Evolutionary conservation across 2,888 invertebrate genomes (phyloP).

Genomic region (Hydrotaea diabolus): DNA sequence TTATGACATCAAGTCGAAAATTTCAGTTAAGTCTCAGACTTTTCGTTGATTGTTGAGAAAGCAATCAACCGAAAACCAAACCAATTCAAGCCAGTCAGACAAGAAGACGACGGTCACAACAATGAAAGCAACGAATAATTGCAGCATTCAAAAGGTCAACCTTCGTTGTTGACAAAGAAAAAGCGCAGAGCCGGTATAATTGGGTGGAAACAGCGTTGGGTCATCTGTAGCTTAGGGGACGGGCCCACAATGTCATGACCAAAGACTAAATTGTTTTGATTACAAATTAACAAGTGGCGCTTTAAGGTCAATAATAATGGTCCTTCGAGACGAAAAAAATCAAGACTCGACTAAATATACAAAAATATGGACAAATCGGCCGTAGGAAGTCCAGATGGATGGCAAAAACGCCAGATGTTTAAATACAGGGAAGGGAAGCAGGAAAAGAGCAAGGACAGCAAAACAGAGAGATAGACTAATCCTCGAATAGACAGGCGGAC

Average conservation of each 20-base stretch:
- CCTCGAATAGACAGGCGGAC: too few species aligned
- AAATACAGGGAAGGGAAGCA: too few species aligned
- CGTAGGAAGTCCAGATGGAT: too few species aligned
- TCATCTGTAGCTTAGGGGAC: neutral
- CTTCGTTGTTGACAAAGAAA: neutral
- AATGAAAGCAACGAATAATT: neutral
- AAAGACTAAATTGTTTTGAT: too few species aligned
- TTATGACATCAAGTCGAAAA: neutral
- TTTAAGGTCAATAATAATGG: neutral
- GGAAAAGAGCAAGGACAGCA: too few species aligned
- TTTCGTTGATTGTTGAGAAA: neutral
- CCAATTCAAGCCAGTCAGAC: neutral
- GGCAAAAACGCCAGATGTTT: too few species aligned
- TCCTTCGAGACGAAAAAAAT: neutral
- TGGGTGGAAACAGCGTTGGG: neutral
- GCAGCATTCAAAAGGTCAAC: neutral
- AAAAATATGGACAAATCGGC: too few species aligned
- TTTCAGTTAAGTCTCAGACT: neutral
- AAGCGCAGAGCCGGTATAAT: neutral
- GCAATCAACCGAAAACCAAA: slow-evolving; percentile 7
- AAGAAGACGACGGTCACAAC: neutral
- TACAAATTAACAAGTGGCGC: too few species aligned
- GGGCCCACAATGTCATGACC: neutral
- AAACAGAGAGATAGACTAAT: too few species aligned
- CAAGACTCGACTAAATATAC: too few species aligned